These are phyloP conservation scores for Xyliphius kryptos DNA, from an alignment of 2,113 vertebrate species.

Conservation along the genomic window DNA sequence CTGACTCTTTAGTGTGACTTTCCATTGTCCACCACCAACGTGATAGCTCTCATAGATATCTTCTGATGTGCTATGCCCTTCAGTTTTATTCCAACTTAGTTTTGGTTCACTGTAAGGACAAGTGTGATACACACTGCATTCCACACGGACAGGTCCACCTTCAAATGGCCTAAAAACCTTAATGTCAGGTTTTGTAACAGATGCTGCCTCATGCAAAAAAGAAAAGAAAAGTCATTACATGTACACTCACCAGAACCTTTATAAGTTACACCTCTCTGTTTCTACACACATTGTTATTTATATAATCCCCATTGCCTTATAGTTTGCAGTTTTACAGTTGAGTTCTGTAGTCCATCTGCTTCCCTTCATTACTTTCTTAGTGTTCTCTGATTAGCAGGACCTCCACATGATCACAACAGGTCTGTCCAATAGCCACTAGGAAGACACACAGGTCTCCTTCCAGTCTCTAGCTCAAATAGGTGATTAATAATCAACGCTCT, in stretches of 20 bases:
- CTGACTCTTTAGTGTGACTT: neutral
- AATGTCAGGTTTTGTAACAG: neutral
- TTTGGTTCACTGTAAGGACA: slow-evolving; percentile 35
- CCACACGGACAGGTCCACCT: slow-evolving; percentile 41
- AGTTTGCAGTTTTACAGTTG: no score
- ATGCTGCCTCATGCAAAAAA: slow-evolving; percentile 9
- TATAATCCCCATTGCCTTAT: no score
- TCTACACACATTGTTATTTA: no score
- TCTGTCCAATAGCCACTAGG: no score
- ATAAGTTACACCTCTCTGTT: no score
- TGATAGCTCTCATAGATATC: neutral
- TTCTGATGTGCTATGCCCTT: rapidly evolving
- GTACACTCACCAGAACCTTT: neutral
- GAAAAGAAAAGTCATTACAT: neutral
- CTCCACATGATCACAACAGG: no score
- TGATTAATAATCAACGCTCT: no score
- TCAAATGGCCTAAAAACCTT: slow-evolving; percentile 5
- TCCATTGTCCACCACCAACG: neutral
- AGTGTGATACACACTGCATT: slow-evolving; percentile 45
- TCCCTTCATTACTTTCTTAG: no score
- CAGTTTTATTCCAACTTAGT: slow-evolving; percentile 24
- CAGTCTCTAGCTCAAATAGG: no score
- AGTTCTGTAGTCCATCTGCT: no score
- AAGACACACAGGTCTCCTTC: no score
- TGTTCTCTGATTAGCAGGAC: no score